Conservation (phyloP, 2,888 invertebrate species). For the Acrocyrtus sp. region DNA sequence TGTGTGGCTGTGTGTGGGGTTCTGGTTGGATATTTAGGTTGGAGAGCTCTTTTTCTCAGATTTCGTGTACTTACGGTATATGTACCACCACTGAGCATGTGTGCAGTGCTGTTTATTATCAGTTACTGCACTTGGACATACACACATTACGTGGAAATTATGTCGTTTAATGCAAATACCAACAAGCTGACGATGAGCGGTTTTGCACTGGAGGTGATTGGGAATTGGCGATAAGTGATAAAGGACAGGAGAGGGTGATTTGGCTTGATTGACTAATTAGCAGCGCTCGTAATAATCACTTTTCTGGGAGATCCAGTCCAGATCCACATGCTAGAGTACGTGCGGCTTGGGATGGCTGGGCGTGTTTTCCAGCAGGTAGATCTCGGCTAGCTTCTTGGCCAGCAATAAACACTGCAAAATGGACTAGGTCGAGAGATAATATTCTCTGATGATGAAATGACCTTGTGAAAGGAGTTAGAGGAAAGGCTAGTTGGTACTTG, state of each 20-base stretch:
- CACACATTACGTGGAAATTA: not conserved
- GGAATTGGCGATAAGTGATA: not conserved
- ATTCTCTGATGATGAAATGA: too few relatives aligned
- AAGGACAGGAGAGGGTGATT: not conserved
- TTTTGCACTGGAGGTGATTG: not conserved
- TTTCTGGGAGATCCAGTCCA: too few relatives aligned
- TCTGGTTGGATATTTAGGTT: not conserved
- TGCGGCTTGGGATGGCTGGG: too few relatives aligned
- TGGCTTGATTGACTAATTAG: too few relatives aligned
- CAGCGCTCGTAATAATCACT: too few relatives aligned
- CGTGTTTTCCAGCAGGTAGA: too few relatives aligned
- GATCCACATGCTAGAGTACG: too few relatives aligned
- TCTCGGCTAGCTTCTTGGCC: too few relatives aligned
- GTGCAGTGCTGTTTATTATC: not conserved
- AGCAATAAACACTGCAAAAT: too few relatives aligned
- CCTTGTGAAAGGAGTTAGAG: too few relatives aligned
- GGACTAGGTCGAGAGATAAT: too few relatives aligned
- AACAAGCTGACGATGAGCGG: not conserved
- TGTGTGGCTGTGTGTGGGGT: constrained; percentile 16
- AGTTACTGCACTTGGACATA: not conserved
- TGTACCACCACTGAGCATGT: not conserved
- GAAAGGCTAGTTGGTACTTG: too few relatives aligned
- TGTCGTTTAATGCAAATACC: not conserved
- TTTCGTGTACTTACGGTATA: constrained; percentile 1
- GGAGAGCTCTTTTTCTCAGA: not conserved